Base-by-base conservation (phyloP, 2,888 invertebrate species). In the Ectemnius lituratus region DNA sequence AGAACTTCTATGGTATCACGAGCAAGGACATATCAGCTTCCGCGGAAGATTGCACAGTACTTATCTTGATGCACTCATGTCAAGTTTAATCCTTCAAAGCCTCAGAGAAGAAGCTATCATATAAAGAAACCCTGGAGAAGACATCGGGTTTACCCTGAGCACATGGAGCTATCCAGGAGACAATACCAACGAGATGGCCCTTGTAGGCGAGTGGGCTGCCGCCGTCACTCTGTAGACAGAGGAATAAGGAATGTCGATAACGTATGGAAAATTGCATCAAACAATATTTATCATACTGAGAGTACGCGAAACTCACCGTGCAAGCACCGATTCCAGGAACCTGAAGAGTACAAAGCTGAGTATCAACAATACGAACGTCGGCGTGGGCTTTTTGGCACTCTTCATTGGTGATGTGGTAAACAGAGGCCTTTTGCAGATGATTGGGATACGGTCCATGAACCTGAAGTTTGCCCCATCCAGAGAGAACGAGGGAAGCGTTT, bases 151-250 rank as follows among this genome's bases (percentile, higher is more conserved):
- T 2, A 6, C 76, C 76, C 2, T 61, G 13, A 27, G 62, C 68
- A 57, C 83, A 84, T 20, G 63, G 65, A 11, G 52, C 65, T 14
- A 75, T 79, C 75, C 75, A 81, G 18, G 84, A 84, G 5, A 69
- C 62, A 18, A 84, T 56, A 23, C 82, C 82, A 52, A 75, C 61
- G 11, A 84, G 5, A 5, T 63, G 52, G 28, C 61, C 70, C 27
- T 79, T 67, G 63, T 68, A 58, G 2, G 78, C 67, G n/a, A 83
- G 64, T 28, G 83, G 80, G 60, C 85, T 74, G 20, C 82, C 84
- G 27, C 75, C 80, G 62, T 85, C 82, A 64, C 82, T 80, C 84
- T 85, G 57, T 58, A 69, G 73, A 67, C 64, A 45, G 37, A 37
- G 5, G 8, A 37, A 37, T 11, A 11, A 37, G 5, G 4, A 37